Base-by-base conservation (phyloP, 2,888 invertebrate species). In the Palloptera scutellata region DNA sequence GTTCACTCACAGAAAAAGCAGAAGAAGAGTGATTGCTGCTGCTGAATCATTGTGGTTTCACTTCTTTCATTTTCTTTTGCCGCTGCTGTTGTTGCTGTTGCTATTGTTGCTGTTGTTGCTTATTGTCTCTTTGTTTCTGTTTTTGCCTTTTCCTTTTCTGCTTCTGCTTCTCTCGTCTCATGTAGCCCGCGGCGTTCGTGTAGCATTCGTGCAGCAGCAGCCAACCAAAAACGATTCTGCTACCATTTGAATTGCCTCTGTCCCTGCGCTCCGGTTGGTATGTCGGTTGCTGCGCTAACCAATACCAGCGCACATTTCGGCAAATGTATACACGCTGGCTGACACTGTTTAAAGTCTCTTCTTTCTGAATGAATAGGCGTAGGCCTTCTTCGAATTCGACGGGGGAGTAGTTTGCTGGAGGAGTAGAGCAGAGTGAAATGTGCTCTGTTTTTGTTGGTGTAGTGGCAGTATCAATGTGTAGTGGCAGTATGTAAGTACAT, bases 161-260 rank as follows among this genome's bases (percentile, higher is more conserved):
- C 30, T 43, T 63, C 40, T 54, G 20, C 19, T 41, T 61, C 40
- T 20, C 51, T 19, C 64, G 57, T 57, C 15, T 43, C 51, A 41
- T 43, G 19, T 15, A 19, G 45, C 48, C 48, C 48, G 15, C 48
- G 13, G 48, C 48, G 12, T 3, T 15, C 15, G 48, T n/a, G 15
- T 51, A 20, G 19, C 52, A 52, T 42, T 19, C 58, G 43, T 42
- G 62, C 73, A 75, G 74, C 72, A 75, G 74, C 76, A 82, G 78
- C 81, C 83, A 81, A 81, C 81, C 81, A 81, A 79, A 82, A 82
- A 73, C 83, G 80, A 78, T 79, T 71, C 67, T 68, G 62, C 48
- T 65, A 57, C 71, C 72, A 72, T 71, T 70, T 74, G 74, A 60
- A 57, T 60, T 41, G 12, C 64, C 57, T 68, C 61, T 68, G 61